These are phyloP conservation scores for Hyperopisus bebe DNA, from an alignment of 2,113 vertebrate species.

Conservation along the genomic window DNA sequence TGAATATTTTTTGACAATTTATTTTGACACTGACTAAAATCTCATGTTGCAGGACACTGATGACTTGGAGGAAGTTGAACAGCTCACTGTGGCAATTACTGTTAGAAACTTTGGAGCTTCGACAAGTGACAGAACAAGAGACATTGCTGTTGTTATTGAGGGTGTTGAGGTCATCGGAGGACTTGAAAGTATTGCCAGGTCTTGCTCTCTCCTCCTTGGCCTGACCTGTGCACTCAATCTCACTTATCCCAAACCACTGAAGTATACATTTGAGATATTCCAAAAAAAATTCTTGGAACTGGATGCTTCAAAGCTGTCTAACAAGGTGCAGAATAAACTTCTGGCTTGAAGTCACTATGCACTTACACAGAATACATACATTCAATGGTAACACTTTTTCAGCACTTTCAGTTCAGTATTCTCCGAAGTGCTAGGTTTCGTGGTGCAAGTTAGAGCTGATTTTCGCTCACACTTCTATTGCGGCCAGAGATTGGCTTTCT, in stretches of 20 bases:
- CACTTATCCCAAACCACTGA: neutral
- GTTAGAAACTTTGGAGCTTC: neutral
- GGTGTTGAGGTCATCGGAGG: neutral
- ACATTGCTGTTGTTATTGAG: neutral
- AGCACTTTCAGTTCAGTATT: no score
- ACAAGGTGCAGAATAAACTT: neutral
- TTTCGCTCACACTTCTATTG: no score
- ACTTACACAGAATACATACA: neutral
- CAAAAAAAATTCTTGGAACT: neutral
- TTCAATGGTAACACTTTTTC: no score
- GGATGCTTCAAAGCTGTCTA: neutral
- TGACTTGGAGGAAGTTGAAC: neutral
- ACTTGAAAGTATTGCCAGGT: neutral
- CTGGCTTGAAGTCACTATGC: neutral
- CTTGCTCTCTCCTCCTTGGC: neutral
- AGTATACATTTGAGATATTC: neutral
- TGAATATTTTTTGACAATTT: no score
- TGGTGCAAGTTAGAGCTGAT: no score
- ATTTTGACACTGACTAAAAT: neutral
- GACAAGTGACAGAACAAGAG: neutral
- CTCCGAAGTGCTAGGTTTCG: no score
- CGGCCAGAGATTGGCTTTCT: no score
- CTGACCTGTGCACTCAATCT: neutral
- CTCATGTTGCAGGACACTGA: neutral
- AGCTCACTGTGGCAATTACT: neutral